Base-by-base conservation (phyloP, 2,888 invertebrate genomes). In the Leptodirus hochenwartii region DNA sequence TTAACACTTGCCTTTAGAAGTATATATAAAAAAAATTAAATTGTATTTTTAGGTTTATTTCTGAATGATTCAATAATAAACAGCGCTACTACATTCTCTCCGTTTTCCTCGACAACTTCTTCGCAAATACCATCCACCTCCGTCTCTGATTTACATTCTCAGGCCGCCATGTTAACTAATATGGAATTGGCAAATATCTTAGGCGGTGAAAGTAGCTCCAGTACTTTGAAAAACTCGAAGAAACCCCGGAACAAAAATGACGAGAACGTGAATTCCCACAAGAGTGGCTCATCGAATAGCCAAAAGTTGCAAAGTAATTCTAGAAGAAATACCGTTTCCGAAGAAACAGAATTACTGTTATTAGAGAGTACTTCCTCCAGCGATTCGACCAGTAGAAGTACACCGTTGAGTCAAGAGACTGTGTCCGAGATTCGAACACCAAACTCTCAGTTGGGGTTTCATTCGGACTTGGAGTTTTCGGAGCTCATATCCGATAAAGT, bases 261-360 rank as follows among this genome's bases (percentile, higher is more conserved):
- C 28, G 41, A 42, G 17, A 41, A 40, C 15, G 36, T 63, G 2
- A 70, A 69, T 43, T 47, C 43, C 5, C 38, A 52, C 12, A 72
- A 72, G 42, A 59, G 74, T 36, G 74, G 71, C 54, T 60, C 65
- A 2, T 67, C 66, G 29, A 61, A 65, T 29, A 62, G 68, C 30
- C n/a, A n/a, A n/a, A 64, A 67, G 55, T 63, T 66, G 51, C 58
- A 67, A 6, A 62, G 34, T 9, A 33, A 29, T 17, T 28, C 71
- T 40, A 74, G 71, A 47, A 62, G 65, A 10, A 32, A 33, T 15
- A 16, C 25, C 3, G 37, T 29, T 25, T 34, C 33, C 14, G 38
- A 36, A 11, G 38, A 38, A 10, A 22, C n/a, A n/a, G n/a, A n/a
- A n/a, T n/a, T n/a, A n/a, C n/a, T n/a, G n/a, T 20, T 30, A 11